Evolutionary conservation across 2,113 vertebrate genomes (phyloP), one percentile per base, ranked within the genome.

Genomic region (Corydoras maculifer): DNA sequence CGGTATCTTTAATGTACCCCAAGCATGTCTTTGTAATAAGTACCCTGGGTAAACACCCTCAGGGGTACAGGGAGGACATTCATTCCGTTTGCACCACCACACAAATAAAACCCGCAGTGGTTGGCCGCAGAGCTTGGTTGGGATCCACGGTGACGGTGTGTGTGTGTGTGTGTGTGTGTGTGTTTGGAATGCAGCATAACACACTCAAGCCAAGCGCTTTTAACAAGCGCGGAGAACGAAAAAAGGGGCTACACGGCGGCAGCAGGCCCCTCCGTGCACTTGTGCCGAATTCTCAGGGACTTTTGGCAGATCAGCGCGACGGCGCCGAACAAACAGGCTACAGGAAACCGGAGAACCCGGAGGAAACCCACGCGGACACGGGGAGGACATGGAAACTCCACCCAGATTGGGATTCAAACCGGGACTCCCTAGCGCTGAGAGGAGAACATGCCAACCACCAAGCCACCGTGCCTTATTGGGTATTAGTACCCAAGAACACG

Each of bases 301-400:
- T 48, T 77, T 82, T 82, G 71, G 70, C 73, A 61, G 75, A 72
- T 79, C 62, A 35, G 65, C 61, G 35, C 68, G 75, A 72, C 77
- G 63, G 66, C 78, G 51, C 66, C 57, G 73, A 78, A 82, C 72
- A 80, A 86, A 85, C 80, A 71, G 30, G 62, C 78, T 74, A 81
- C 74, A 78, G 69, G 18, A 25, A 25, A 1, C 18, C 18, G 18
- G 18, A 25, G 18, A 25, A 25, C 18, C 18, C 18, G 18, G 18
- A 25, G 18, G 18, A 25, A 25, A 25, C 18, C 18, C 18, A 25
- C 18, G 18, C 18, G 18, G 18, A 25, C 18, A 25, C 18, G 18
- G 18, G 18, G 18, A 25, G 18, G 2, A 25, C 18, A 25, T 25
- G 18, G 18, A 25, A 25, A 25, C 18, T 25, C 18, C 18, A 25